These are phyloP conservation scores for Emmelina monodactyla DNA, from an alignment of 2,888 invertebrate genomes.

Conservation along the genomic window DNA sequence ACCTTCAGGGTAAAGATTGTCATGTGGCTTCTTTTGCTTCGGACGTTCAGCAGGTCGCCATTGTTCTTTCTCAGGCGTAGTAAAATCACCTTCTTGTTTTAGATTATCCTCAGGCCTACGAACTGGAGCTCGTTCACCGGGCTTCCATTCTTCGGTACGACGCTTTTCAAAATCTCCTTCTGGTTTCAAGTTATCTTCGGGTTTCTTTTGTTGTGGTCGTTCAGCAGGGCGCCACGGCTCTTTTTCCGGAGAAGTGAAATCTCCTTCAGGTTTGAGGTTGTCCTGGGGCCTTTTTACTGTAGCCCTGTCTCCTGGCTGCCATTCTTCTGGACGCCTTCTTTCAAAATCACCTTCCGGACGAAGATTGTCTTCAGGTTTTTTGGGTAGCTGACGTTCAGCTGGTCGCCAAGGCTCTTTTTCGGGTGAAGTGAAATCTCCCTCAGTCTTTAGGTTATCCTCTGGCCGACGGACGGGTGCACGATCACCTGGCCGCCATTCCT, in stretches of 20 bases:
- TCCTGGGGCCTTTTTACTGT: conserved; percentile 53
- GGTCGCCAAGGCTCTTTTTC: conserved; percentile 36
- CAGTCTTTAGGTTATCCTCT: conserved; percentile 61
- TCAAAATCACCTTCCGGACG: conserved; percentile 63
- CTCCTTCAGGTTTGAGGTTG: conserved; percentile 58
- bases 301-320: conserved; percentile 52
- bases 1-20: conserved; percentile 62
- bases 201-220: conserved; percentile 52
- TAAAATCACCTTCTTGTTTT: conserved; percentile 57
- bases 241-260: conserved; percentile 34
- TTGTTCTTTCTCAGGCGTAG: conserved; percentile 41
- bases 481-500: conserved; percentile 26
- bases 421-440: conserved; percentile 58
- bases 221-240: conserved; percentile 49
- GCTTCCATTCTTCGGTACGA: conserved; percentile 38
- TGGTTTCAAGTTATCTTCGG: conserved; percentile 61
- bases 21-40: conserved; percentile 42
- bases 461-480: conserved; percentile 11
- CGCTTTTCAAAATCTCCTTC: conserved; percentile 58
- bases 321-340: conserved; percentile 30
- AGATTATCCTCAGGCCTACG: conserved; percentile 57
- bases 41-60: conserved; percentile 40
- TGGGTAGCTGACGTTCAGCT: conserved; percentile 44
- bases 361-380: conserved; percentile 44
- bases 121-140: conserved; percentile 54